These are phyloP conservation scores for Mesoclemmys tuberculata DNA, from an alignment of 2,113 vertebrate species.

Conservation along the genomic window DNA sequence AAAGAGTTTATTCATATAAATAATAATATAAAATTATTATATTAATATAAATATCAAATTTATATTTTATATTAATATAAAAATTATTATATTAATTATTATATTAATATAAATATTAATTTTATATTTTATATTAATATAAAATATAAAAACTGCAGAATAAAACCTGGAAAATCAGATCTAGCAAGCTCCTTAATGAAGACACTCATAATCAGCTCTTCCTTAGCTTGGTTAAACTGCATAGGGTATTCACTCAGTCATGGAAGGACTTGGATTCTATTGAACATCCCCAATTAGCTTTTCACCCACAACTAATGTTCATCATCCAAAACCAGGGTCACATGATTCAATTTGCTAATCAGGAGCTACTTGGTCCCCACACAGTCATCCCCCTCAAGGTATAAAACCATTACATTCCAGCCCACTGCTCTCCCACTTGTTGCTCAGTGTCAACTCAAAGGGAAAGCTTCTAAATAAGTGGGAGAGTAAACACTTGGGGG, in stretches of 20 bases:
- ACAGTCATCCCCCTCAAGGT: not conserved
- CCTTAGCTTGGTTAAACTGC: not conserved
- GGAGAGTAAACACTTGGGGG: rapidly evolving
- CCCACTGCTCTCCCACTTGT: not conserved
- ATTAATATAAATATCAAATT: too few relatives aligned
- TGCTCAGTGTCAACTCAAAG: not conserved
- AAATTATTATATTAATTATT: too few relatives aligned
- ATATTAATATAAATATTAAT: too few relatives aligned
- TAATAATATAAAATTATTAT: too few relatives aligned
- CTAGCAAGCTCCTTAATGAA: not conserved
- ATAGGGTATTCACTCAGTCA: not conserved
- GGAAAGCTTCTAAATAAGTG: not conserved
- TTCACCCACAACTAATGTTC: rapidly evolving
- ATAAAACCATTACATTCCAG: not conserved
- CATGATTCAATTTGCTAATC: not conserved
- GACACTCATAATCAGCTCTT: not conserved
- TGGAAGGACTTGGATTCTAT: not conserved
- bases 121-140: too few relatives aligned
- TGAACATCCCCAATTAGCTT: not conserved
- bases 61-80: too few relatives aligned
- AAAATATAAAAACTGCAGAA: not conserved
- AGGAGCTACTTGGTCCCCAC: not conserved
- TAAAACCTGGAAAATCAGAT: not conserved
- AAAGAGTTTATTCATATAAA: not conserved
- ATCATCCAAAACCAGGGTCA: not conserved